These are phyloP conservation scores for Leptinotarsa juncta DNA, from an alignment of 2,888 invertebrate species.

Conservation along the genomic window DNA sequence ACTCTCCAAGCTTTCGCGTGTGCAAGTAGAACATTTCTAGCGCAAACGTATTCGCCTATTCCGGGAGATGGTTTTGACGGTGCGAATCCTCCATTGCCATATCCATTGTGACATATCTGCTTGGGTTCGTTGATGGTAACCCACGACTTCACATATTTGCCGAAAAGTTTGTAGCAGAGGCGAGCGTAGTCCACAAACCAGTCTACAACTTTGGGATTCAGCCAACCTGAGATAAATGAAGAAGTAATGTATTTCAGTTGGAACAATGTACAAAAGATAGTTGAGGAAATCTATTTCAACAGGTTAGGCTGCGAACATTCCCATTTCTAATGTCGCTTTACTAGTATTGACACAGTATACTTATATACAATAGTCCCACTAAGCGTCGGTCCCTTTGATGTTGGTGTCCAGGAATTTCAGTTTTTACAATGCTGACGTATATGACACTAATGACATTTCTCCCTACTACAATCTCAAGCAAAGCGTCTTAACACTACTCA, in stretches of 20 bases:
- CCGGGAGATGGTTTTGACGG: constrained; percentile 65
- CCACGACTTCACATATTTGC: constrained; percentile 64
- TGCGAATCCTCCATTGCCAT: constrained; percentile 54
- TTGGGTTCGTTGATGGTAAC: constrained; percentile 69
- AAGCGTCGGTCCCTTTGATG: too few relatives aligned
- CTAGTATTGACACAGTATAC: too few relatives aligned
- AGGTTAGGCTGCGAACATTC: too few relatives aligned
- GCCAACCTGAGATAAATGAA: constrained; percentile 59
- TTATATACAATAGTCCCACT: too few relatives aligned
- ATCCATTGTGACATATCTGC: constrained; percentile 54
- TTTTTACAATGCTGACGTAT: too few relatives aligned
- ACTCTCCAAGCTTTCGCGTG: constrained; percentile 76
- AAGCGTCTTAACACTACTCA: too few relatives aligned
- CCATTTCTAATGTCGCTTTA: too few relatives aligned
- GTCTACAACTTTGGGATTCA: constrained; percentile 68
- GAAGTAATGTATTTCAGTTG: neutral
- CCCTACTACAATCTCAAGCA: too few relatives aligned
- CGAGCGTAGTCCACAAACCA: constrained; percentile 70
- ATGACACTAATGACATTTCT: too few relatives aligned
- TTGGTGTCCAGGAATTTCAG: too few relatives aligned
- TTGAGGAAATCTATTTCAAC: too few relatives aligned
- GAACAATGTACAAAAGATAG: too few relatives aligned
- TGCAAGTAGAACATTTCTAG: constrained; percentile 74
- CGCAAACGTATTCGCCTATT: constrained; percentile 73
- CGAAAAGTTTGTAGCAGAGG: constrained; percentile 59